Evolutionary conservation across 2,113 vertebrate genomes (phyloP), one percentile per base, ranked within the genome.

Genomic region (Rana temporaria): DNA sequence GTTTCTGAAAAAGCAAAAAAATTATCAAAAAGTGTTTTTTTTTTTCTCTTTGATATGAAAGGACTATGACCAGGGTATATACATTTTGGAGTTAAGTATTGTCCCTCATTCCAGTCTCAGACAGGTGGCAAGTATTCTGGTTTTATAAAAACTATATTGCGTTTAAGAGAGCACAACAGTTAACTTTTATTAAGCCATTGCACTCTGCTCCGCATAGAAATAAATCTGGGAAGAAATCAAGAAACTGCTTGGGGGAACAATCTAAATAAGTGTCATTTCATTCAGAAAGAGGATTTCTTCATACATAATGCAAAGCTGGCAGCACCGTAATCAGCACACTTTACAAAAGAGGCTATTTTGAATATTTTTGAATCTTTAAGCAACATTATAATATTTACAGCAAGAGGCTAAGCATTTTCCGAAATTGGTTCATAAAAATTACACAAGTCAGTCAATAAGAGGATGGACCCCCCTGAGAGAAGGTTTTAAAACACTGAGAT

Each of bases 281-380:
- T 80, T 59, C 56, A 48, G 57, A 70, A 66, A 57, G 60, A 55
- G 20, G 34, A 22, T 66, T 65, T 55, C 57, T 66, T 82, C 63
- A 81, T 72, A 64, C 59, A 72, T 81, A 55, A 81, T 72, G 68
- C 38, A 81, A 71, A 81, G 20, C 57, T 4, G 34, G 59, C 17
- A 55, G 67, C 15, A 34, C 71, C 24, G 55, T 65, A 74, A 73
- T 82, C 60, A 64, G 60, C 60, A 20, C 32, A 52, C 69, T 72
- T 72, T 63, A 72, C 34, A 81, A 73, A 81, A 65, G 59, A 73
- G 57, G 17, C 17, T 17, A 65, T 81, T 81, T 53, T 32, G 59
- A 56, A 64, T 81, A 79, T 70, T 66, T 66, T 82, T 82, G 22
- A 82, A 74, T 65, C 70, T 82, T 65, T 82, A 56, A 67, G 64